These are phyloP conservation scores for Hafferia zeledoni DNA, from an alignment of 2,797 vertebrate genomes.

Conservation along the genomic window DNA sequence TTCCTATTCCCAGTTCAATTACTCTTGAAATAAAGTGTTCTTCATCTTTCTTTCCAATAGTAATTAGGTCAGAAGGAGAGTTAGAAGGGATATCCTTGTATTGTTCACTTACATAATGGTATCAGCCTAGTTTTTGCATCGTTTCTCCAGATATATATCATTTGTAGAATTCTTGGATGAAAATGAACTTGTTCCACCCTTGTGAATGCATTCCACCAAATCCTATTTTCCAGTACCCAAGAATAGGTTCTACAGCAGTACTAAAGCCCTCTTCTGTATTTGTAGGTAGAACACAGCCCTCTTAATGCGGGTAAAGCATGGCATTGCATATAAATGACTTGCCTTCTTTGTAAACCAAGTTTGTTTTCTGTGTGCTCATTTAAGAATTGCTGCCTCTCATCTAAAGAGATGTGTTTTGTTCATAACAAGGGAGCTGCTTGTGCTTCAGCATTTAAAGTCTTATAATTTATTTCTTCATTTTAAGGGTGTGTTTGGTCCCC, in stretches of 20 bases:
- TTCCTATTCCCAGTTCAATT: slow-evolving; percentile 3
- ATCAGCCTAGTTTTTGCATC: not conserved
- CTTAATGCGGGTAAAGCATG: not conserved
- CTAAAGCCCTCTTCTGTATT: not conserved
- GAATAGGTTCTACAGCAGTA: not conserved
- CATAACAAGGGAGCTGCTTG: not conserved
- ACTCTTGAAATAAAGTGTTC: not conserved
- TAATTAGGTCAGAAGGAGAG: slow-evolving; percentile 32
- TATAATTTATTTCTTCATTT: not conserved
- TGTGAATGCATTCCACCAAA: not conserved
- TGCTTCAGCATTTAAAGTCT: not conserved
- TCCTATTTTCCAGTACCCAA: slow-evolving; percentile 16
- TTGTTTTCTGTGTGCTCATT: not conserved
- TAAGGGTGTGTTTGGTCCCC: not conserved
- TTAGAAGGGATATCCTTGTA: not conserved
- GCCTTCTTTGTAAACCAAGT: not conserved
- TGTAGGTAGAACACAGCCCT: slow-evolving; percentile 19
- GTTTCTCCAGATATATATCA: not conserved
- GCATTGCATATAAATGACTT: slow-evolving; percentile 7
- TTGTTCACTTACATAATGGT: slow-evolving; percentile 9
- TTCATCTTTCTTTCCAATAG: not conserved
- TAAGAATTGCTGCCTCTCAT: not conserved
- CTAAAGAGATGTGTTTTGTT: not conserved
- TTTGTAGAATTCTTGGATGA: not conserved
- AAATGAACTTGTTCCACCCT: not conserved